Evolutionary conservation across 2,888 invertebrate genomes (phyloP).

Genomic region (Chymomyza caudatula): DNA sequence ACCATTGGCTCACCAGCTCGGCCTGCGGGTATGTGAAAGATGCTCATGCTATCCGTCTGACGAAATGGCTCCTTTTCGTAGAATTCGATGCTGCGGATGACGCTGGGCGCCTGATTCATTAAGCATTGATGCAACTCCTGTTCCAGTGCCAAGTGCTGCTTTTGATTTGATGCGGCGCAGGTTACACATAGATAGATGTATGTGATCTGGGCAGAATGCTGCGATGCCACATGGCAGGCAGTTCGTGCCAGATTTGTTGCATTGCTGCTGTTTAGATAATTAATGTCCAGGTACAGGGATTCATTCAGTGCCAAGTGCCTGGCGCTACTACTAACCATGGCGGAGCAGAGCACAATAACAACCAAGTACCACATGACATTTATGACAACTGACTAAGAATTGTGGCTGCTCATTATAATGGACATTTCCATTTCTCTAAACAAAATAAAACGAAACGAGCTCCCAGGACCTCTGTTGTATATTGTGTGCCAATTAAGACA

Average conservation of each 20-base stretch:
- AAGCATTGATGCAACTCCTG: constrained; percentile 38
- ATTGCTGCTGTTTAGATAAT: not conserved
- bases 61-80: constrained; percentile 52
- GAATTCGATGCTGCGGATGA: constrained; percentile 43
- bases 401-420: not conserved
- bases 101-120: constrained; percentile 23
- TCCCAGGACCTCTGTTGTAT: no score
- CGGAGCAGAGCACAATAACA: constrained; percentile 18
- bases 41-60: constrained; percentile 50
- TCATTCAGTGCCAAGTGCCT: not conserved
- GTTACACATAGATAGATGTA: constrained; percentile 55
- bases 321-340: not conserved
- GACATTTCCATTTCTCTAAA: not conserved
- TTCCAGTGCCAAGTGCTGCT: constrained; percentile 25
- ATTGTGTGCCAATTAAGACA: not conserved
- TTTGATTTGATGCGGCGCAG: constrained; percentile 20
- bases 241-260: constrained; percentile 19
- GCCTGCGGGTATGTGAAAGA: constrained; percentile 51
- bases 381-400: constrained; percentile 10
- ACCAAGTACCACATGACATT: constrained; percentile 29
- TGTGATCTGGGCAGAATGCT: constrained; percentile 39
- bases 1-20: constrained; percentile 31
- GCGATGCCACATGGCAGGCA: constrained; percentile 39
- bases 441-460: no score
- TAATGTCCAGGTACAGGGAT: not conserved